phyloP scores from a whole-genome alignment of 1,140 invertebrate species.

The Eueides isabella region DNA sequence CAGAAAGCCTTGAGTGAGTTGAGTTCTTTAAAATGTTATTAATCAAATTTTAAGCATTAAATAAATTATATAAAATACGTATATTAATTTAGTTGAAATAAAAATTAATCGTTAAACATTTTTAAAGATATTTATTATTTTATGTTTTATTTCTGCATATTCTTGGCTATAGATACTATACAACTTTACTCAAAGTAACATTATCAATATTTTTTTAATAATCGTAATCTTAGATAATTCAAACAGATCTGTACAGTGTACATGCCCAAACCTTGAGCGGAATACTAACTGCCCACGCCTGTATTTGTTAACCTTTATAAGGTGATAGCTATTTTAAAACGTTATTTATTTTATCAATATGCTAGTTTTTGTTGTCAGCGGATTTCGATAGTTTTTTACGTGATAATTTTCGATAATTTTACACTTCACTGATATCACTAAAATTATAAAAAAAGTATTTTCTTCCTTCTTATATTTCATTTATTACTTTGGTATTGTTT shows the following conservation, averaged over 20 bases:
- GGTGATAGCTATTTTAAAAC: constrained; percentile 41
- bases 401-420: not conserved
- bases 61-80: not conserved
- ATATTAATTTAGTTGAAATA: too few species aligned
- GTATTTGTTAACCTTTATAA: constrained; percentile 55
- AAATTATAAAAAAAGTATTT: not conserved
- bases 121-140: too few species aligned
- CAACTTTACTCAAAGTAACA: constrained; percentile 13
- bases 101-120: too few species aligned
- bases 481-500: not conserved
- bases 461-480: not conserved
- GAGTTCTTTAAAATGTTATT: not conserved
- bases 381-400: not conserved
- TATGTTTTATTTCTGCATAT: too few species aligned
- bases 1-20: not conserved
- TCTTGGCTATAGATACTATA: too few species aligned
- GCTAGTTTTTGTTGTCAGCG: not conserved
- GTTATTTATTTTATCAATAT: constrained; percentile 11
- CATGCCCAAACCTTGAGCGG: constrained; percentile 58
- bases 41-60: not conserved
- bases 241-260: too few species aligned
- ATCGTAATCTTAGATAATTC: constrained; percentile 32
- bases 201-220: constrained; percentile 15
- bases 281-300: constrained; percentile 59
- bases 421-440: not conserved